A percentile compares a stretch with the other conserved stretches of the same genome.
phyloP scores from a whole-genome alignment of 2,888 invertebrate species.

The Helobdella robusta region DNA sequence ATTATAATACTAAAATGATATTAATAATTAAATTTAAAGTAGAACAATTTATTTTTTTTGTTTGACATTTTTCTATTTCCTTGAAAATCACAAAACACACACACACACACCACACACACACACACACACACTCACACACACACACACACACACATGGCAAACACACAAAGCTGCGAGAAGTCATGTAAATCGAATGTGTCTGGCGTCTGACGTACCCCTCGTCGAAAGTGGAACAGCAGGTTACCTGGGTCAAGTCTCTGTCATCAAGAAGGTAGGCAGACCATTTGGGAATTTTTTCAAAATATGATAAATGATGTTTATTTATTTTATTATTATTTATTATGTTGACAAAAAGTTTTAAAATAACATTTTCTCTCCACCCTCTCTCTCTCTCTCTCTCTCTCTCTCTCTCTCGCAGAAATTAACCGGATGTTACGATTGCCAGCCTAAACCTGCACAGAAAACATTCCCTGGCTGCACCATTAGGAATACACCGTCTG shows the following conservation, averaged over 20 bases:
- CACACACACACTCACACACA: neutral
- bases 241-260: conserved; percentile 74
- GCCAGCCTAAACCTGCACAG: conserved; percentile 77
- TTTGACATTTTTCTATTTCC: neutral
- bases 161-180: conserved; percentile 67
- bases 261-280: conserved; percentile 49
- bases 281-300: neutral
- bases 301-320: neutral
- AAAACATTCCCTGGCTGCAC: conserved; percentile 95
- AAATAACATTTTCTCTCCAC: neutral
- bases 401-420: conserved; percentile 26
- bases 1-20: neutral
- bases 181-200: conserved; percentile 96
- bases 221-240: conserved; percentile 96
- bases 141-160: neutral
- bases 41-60: neutral
- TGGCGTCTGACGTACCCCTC: conserved; percentile 83
- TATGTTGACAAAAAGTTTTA: too few species aligned
- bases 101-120: too few species aligned
- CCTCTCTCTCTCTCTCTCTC: neutral
- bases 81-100: neutral
- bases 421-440: conserved; percentile 79
- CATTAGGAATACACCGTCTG: conserved; percentile 95
- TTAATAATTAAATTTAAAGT: neutral
- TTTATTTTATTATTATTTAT: too few species aligned